Percentiles rank a stretch among this genome's conserved stretches.
phyloP scores from a whole-genome alignment of 2,888 invertebrate genomes.

The Philonicus albiceps region DNA sequence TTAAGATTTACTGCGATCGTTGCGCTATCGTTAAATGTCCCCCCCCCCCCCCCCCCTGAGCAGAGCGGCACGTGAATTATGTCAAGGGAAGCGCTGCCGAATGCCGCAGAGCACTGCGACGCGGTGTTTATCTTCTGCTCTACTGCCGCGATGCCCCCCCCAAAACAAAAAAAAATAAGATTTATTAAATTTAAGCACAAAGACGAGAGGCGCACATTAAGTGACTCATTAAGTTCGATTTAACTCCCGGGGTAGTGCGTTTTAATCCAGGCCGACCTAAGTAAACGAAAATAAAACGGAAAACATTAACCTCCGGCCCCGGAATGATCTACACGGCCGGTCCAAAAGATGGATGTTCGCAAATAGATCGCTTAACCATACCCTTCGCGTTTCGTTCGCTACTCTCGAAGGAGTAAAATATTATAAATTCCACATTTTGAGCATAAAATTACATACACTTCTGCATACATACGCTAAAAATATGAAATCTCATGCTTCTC shows the following conservation, averaged over 20 bases:
- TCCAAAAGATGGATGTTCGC: not conserved
- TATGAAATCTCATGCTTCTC: constrained; percentile 21
- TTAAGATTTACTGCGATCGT: constrained; percentile 15
- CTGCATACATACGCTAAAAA: constrained; percentile 6
- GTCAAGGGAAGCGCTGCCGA: constrained; percentile 22
- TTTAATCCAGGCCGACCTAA: constrained; percentile 5
- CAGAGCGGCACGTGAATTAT: not conserved
- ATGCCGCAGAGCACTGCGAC: not conserved
- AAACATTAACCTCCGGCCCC: not conserved
- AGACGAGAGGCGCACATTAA: constrained; percentile 22
- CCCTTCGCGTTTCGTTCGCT: not conserved
- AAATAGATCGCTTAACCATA: constrained; percentile 1
- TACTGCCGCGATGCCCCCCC: not conserved
- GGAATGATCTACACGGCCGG: not conserved
- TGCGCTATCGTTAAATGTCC: constrained; percentile 20
- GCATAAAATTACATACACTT: not conserved
- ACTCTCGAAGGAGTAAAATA: not conserved
- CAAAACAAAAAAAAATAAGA: too few species aligned
- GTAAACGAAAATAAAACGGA: constrained; percentile 36
- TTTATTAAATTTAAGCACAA: not conserved
- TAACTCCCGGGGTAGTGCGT: not conserved
- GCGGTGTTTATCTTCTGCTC: not conserved
- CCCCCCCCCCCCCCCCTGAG: too few species aligned
- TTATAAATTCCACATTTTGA: constrained; percentile 19
- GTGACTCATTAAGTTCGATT: constrained; percentile 32